Evolutionary conservation across 2,113 vertebrate species (phyloP).

Genomic region (Leptobrachium leishanense): DNA sequence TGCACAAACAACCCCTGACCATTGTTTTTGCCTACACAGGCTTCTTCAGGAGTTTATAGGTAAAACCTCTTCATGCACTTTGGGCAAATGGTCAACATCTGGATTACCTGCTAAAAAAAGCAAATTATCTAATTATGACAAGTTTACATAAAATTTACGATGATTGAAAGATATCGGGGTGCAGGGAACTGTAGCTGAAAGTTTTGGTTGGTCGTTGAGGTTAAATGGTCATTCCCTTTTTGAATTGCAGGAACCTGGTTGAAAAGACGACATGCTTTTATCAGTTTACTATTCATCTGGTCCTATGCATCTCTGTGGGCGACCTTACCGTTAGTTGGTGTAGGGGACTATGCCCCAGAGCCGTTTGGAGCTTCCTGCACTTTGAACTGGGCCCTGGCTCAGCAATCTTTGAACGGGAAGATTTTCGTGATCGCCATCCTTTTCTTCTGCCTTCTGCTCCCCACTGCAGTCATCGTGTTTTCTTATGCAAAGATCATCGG

Average conservation of each 20-base stretch:
- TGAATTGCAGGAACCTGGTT: slow-evolving; percentile 82
- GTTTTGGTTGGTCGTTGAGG: too few relatives aligned
- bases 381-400: slow-evolving; percentile 93
- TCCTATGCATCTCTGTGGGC: slow-evolving; percentile 88
- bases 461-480: slow-evolving; percentile 83
- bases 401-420: slow-evolving; percentile 82
- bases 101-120: too few relatives aligned
- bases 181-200: too few relatives aligned
- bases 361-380: slow-evolving; percentile 95
- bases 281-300: slow-evolving; percentile 82
- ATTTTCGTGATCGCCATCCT: slow-evolving; percentile 87
- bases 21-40: too few relatives aligned
- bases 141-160: too few relatives aligned
- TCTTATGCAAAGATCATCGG: slow-evolving; percentile 89
- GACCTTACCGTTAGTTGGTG: slow-evolving; percentile 87
- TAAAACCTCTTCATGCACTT: too few relatives aligned
- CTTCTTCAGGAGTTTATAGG: too few relatives aligned
- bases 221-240: background rate
- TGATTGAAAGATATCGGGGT: too few relatives aligned
- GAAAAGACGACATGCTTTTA: slow-evolving; percentile 84
- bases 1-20: too few relatives aligned
- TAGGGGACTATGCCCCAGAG: slow-evolving; percentile 88
- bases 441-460: slow-evolving; percentile 92
- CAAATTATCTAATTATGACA: too few relatives aligned
- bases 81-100: too few relatives aligned